Evolutionary conservation across 2,888 invertebrate genomes (phyloP), one percentile per base, ranked within the genome.

Genomic region (Yponomeuta malinellus): DNA sequence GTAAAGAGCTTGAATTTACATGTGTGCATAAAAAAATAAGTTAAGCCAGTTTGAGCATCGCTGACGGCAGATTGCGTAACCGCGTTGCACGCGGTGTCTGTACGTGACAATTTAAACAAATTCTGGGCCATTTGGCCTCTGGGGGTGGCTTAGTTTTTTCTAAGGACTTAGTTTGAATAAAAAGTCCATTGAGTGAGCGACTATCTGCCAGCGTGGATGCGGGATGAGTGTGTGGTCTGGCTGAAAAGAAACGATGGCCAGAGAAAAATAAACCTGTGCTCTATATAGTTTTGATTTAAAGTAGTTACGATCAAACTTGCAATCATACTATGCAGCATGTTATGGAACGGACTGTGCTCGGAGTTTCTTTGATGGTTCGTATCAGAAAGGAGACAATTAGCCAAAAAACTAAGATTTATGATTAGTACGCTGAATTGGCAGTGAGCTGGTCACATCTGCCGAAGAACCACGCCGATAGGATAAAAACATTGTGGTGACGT

Each of bases 61-160:
- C 73, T 80, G 83, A 52, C 68, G 71, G 69, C 76, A 86, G 89
- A 89, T 89, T 90, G 88, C 84, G 84, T 90, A 89, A 88, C 89
- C 88, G 76, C 85, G 85, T 86, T 52, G 52, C 8, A 52, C 65
- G 37, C 59, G 48, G 31, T 87, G 85, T 88, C 92, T 91, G 92
- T 90, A 90, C 91, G 92, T 92, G 92, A 92, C 92, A 92, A 91
- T 92, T 92, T 92, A 92, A 92, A 92, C 92, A 92, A 92, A 92
- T 92, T 92, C 92, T 87, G 89, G 87, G 85, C 92, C 92, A 92
- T 92, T 92, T 92, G 91, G 90, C 90, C 89, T 88, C 91, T 88
- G 85, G 92, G 52, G 91, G 90, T 90, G 86, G 88, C 80, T 80
- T 79, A 78, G 76, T 82, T 90, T 82, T 87, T 90, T 90, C 88